Conservation (phyloP, 2,113 vertebrate genomes). For the Ceratotherium simum region DNA sequence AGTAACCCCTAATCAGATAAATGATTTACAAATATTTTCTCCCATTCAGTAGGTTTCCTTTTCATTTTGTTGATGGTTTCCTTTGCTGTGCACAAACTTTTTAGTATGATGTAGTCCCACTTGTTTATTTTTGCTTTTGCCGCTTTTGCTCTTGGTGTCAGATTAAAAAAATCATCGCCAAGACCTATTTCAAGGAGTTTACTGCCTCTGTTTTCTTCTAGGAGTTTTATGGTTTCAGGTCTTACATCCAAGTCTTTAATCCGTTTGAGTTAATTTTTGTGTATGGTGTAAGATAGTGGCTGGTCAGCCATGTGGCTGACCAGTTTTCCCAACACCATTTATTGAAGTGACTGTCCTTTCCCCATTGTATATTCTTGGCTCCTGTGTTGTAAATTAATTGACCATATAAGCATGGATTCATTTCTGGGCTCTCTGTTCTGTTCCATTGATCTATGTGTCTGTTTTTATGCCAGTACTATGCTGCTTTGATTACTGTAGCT, state of each 20-base stretch:
- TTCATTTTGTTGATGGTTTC: background rate
- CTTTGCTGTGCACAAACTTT: background rate
- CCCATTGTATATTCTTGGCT: background rate
- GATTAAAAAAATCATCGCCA: background rate
- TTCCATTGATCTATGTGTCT: background rate
- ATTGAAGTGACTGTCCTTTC: background rate
- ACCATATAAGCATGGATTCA: background rate
- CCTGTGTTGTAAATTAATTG: background rate
- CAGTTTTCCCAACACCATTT: background rate
- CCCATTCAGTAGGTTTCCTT: background rate
- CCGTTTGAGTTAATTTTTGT: background rate
- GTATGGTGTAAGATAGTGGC: background rate
- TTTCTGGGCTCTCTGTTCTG: background rate
- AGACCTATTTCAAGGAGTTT: background rate
- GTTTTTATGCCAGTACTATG: background rate
- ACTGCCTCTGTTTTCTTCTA: background rate
- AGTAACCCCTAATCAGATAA: background rate
- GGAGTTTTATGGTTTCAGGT: background rate
- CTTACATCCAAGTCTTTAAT: background rate
- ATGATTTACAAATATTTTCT: background rate
- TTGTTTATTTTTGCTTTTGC: background rate
- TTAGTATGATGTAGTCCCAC: background rate
- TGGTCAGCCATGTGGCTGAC: background rate
- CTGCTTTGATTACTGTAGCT: background rate
- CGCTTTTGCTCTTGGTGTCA: background rate